Evolutionary conservation across 2,888 invertebrate species (phyloP), one percentile per base, ranked within the genome.

Genomic region (Caenorhabditis drosophilae): DNA sequence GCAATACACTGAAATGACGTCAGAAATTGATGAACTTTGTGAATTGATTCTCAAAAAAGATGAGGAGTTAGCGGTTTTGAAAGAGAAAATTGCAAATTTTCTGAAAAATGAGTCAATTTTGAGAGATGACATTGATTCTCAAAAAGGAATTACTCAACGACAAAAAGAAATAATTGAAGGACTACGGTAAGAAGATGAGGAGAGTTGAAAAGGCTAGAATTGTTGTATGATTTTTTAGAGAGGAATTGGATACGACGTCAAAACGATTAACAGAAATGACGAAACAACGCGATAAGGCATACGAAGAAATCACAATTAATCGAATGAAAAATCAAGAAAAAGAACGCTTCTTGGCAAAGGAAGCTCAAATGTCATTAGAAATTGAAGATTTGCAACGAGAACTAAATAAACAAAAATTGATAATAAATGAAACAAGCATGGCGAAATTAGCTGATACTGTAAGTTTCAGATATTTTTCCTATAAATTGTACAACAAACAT

Each of bases 1-100:
- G 73, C 73, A 73, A 70, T 73, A 73, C 62, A 70, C 67, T 22
- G 69, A 70, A 38, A 46, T 73, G 42, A 62, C 67, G n/a, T 49
- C 55, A 4, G 69, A 73, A 46, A 73, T 73, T 44, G 73, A 73
- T 38, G 70, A 70, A 44, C 57, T 73, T 23, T 67, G 63, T 44
- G 60, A 59, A 22, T 35, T 67, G 12, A 66, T 73, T 22, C 52
- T 64, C 25, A 50, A 55, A 25, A 70, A 70, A 41, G 67, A 73
- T 16, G 57, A 57, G 23, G 73, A 70, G 25, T 60, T 70, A n/a
- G 57, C 60, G 7, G 20, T 11, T 0, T 35, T 73, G 12, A 73
- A 66, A 42, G 64, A 73, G 40, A 54, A 60, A 34, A 20, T 73
- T 0, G 47, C 38, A 12, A 66, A 66, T 22, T 41, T 61, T 42